Evolutionary conservation across 2,797 vertebrate genomes (phyloP), one percentile per base, ranked within the genome.

Genomic region (Syngnathus rostellatus): DNA sequence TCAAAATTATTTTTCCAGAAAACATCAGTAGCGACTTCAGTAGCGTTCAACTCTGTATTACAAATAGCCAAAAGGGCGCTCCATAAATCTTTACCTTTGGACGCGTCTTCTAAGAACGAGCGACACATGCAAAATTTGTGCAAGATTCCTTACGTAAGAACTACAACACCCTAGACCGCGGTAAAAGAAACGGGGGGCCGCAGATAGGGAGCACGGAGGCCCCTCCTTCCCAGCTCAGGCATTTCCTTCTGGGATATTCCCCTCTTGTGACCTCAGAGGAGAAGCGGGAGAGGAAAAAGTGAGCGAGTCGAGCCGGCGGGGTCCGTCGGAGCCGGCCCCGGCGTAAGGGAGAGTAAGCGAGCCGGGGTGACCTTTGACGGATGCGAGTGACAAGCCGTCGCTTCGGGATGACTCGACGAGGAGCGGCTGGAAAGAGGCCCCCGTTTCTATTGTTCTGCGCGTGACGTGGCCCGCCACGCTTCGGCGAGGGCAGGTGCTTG

Each of bases 161-260:
- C 60, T 64, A 82, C 78, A 84, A 85, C 72, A 85, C 83, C 70
- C 74, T 74, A 68, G 69, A 81, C 77, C 74, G 66, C 43, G 72
- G 68, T 73, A 68, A 79, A 83, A 77, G 73, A 79, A 82, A 71
- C 51, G 50, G 41, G 31, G 60, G 60, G 60, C 60, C 41, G 40
- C 60, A 76, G 72, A 78, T 79, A 71, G 51, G 50, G 51, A 60
- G 70, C 53, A 39, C 72, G 80, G 55, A 57, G 72, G 79, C 81
- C 81, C 73, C 84, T 88, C 83, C 84, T 87, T 86, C 79, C 72
- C 78, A 76, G 77, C 83, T 81, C 75, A 82, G 87, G 82, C 84
- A 88, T 90, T 89, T 90, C 87, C 87, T 89, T 85, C 71, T 84
- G 85, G 86, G 86, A 86, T 84, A 87, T 80, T 79, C 86, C 86